Conservation (phyloP, 2,797 vertebrate species). For the Neomorphus geoffroyi region DNA sequence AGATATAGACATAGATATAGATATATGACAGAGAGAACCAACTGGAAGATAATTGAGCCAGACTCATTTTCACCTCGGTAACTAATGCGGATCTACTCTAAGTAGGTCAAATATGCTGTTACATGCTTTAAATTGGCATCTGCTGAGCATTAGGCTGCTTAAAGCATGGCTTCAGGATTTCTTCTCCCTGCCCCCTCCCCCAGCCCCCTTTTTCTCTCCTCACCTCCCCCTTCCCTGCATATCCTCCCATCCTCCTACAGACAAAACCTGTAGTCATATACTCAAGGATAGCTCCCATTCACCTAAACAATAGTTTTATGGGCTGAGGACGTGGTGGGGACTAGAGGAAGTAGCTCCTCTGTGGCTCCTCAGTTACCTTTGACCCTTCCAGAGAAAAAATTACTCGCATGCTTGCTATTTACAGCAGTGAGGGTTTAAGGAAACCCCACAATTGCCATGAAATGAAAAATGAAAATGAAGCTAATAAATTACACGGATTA, state of each 20-base stretch:
- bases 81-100: neutral
- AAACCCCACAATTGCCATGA: neutral
- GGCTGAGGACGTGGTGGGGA: neutral
- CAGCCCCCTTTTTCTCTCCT: neutral
- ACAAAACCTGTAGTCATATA: neutral
- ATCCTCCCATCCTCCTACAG: neutral
- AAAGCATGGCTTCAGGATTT: neutral
- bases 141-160: neutral
- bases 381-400: neutral
- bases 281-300: neutral
- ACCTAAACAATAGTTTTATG: neutral
- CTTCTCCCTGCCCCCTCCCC: neutral
- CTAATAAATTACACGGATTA: neutral
- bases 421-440: neutral
- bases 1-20: neutral
- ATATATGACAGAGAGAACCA: neutral
- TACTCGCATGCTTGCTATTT: neutral
- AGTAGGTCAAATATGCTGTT: slow-evolving; percentile 27
- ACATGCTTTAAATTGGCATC: neutral
- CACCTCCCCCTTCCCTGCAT: neutral
- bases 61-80: neutral
- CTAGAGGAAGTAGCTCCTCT: neutral
- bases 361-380: neutral
- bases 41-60: neutral
- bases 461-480: slow-evolving; percentile 18